Base-by-base conservation (phyloP, 2,797 vertebrate species). In the Brachyalestes nurse region DNA sequence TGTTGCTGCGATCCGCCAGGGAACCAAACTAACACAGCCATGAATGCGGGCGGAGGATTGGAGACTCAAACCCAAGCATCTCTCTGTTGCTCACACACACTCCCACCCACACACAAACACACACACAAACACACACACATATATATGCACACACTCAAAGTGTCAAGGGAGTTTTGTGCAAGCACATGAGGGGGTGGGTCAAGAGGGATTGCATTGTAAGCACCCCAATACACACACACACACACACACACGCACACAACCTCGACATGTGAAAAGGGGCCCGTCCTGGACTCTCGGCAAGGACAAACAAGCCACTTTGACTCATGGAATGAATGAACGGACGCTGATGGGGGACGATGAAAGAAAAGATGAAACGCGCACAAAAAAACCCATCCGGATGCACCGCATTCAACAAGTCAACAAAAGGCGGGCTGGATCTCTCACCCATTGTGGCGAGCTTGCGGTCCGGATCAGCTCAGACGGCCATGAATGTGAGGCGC, bases 371-470 rank as follows among this genome's bases (percentile, higher is more conserved):
- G 53, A 75, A 75, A 80, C 51, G 40, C 61, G 42, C 60, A 80
- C 70, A 80, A 71, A 72, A 72, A 69, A 47, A 28, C 77, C 66
- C 77, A 34, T 70, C 82, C 73, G 80, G 86, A 86, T 86, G 28
- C 82, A 84, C 85, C 85, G 82, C 93, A 94, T 94, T 94, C 93
- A 95, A 95, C 94, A 95, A 95, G 94, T 95, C 91, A 85, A 84
- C 84, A 83, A 86, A 77, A 86, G 82, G 72, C 64, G 81, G 61
- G 51, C 42, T 75, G 74, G 76, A 64, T 70, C 83, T 93, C 94
- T 95, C 93, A 95, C 94, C 94, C 94, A 95, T 95, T 95, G 91
- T 95, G 93, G 93, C 93, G 94, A 93, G 91, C 91, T 49, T 91
- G 90, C 93, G 92, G 88, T 94, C 88, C 87, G 90, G 92, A 90